These are phyloP conservation scores for Garrulus glandarius DNA, from an alignment of 2,797 vertebrate genomes.

Conservation along the genomic window DNA sequence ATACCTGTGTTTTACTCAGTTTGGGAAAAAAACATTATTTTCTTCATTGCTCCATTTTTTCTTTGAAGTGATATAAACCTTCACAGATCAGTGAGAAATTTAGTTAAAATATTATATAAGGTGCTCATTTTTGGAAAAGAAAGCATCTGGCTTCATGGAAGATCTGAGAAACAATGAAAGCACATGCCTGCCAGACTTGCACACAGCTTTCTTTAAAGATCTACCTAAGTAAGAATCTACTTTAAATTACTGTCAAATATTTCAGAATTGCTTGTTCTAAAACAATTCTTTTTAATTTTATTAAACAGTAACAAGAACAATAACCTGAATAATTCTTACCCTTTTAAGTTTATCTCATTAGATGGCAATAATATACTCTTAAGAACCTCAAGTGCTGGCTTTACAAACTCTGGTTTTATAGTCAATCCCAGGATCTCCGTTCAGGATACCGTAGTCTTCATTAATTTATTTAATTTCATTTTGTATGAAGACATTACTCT, in stretches of 20 bases:
- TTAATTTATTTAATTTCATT: background rate
- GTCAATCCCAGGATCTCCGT: background rate
- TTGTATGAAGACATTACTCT: background rate
- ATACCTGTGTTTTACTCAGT: background rate
- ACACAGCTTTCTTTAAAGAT: background rate
- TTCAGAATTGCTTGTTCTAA: background rate
- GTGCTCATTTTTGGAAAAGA: background rate
- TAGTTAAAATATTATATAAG: background rate
- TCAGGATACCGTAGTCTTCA: background rate
- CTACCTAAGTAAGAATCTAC: background rate
- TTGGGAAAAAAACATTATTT: background rate
- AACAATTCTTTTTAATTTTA: background rate
- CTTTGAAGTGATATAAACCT: background rate
- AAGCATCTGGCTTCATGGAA: background rate
- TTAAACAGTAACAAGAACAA: background rate
- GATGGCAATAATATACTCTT: background rate
- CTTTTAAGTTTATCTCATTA: background rate
- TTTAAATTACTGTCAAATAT: background rate
- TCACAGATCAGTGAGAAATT: background rate
- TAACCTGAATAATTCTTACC: background rate
- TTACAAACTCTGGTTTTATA: constrained; percentile 1
- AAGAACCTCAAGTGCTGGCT: background rate
- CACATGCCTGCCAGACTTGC: background rate
- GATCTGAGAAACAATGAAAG: background rate
- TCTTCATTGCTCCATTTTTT: background rate